Conservation (phyloP, 2,888 invertebrate genomes). For the Cheilosia impressa region DNA sequence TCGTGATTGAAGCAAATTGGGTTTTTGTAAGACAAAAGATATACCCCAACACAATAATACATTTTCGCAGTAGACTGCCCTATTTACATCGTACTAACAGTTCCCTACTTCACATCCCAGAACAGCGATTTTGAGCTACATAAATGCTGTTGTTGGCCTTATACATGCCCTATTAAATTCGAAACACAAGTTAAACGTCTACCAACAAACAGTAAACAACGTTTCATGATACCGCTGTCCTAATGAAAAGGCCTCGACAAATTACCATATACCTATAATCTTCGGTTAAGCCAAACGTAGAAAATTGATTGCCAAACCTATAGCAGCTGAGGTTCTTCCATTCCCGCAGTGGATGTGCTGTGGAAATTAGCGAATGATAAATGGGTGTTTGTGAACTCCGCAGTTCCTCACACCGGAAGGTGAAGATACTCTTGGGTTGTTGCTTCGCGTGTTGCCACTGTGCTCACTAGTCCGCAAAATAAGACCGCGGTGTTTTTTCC, state of each 20-base stretch:
- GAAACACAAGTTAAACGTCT: neutral
- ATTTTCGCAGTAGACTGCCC: no score
- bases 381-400: constrained; percentile 31
- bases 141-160: no score
- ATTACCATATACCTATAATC: constrained; percentile 21
- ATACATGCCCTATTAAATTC: no score
- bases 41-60: no score
- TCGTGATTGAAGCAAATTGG: no score
- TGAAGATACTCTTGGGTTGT: constrained; percentile 45
- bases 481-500: constrained; percentile 44
- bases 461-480: constrained; percentile 70
- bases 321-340: constrained; percentile 33
- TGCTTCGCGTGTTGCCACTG: constrained; percentile 20
- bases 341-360: constrained; percentile 31
- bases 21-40: no score
- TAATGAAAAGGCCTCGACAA: constrained; percentile 24
- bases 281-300: constrained; percentile 36
- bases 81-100: no score
- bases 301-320: constrained; percentile 42
- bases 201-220: constrained; percentile 1
- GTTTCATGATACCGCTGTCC: neutral
- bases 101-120: no score
- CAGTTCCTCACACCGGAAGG: constrained; percentile 52
- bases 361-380: constrained; percentile 52
- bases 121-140: no score